Evolutionary conservation across 2,888 invertebrate species (phyloP), one percentile per base, ranked within the genome.

Genomic region (Thyatira batis): DNA sequence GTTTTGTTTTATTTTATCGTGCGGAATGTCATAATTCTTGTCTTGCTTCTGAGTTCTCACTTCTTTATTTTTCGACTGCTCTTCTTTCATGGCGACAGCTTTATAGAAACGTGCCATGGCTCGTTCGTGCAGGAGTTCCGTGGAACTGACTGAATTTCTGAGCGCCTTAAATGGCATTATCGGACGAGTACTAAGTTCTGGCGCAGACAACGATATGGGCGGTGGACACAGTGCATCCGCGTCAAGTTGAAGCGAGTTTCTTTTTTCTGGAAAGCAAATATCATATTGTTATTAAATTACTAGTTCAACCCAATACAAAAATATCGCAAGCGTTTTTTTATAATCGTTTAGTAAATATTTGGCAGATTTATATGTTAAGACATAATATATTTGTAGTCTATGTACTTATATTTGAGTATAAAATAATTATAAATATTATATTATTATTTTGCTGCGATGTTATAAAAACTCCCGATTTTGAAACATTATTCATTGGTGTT

Each of bases 91-190:
- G 53, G 95, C 95, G 2, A 95, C 94, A 9, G 95, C 96, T 80
- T 95, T 94, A 77, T 96, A 96, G 78, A 97, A 95, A 39, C 97
- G 92, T 8, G 95, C 95, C 95, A 97, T 96, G 10, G 96, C 95
- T 45, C 95, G 93, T 78, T 97, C 97, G 78, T 96, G 96, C 0
- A 97, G 92, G 4, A 97, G 90, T 78, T 97, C 97, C 0, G 96
- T 95, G 2, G 97, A 97, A 75, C 97, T 97, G 23, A 96, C 95
- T 0, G 96, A 95, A 66, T 94, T 93, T 25, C 96, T 93, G 30
- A 97, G 84, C 46, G 94, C 92, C 69, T 94, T 93, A 49, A 93
- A 91, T 13, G 93, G 93, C 72, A 92, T 83, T 27, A 84, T 70
- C 60, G 80, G 78, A 33, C 86, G 83, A 33, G 88, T 74, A 69